phyloP scores from a whole-genome alignment of 1,140 invertebrate species.

The Cyclina sinensis region DNA sequence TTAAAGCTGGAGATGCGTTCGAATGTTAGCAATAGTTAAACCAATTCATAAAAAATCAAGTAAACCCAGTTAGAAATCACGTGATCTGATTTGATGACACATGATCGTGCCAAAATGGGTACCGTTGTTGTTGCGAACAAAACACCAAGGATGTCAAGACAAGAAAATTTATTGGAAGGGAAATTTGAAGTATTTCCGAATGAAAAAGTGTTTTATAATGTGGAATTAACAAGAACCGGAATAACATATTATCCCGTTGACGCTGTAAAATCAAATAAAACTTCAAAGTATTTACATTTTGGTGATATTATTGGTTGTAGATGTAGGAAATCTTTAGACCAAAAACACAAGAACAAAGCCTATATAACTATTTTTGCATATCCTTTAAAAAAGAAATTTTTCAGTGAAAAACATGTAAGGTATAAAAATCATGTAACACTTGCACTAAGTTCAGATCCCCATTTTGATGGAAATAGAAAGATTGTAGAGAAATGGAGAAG shows the following conservation, averaged over 20 bases:
- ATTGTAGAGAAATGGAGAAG: slow-evolving; percentile 60
- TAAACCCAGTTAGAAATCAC: slow-evolving; percentile 34
- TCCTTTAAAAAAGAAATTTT: slow-evolving; percentile 63
- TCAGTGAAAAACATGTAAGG: slow-evolving; percentile 53
- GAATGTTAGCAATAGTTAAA: too few relatives aligned
- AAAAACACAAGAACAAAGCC: slow-evolving; percentile 64
- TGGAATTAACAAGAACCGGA: slow-evolving; percentile 48
- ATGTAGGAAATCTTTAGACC: slow-evolving; percentile 58
- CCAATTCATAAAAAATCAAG: slow-evolving; percentile 24
- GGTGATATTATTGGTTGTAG: slow-evolving; percentile 66
- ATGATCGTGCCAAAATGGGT: slow-evolving; percentile 64
- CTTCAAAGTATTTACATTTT: slow-evolving; percentile 66
- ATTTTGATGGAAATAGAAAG: slow-evolving; percentile 63
- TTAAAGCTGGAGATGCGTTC: too few relatives aligned
- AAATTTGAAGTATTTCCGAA: slow-evolving; percentile 64
- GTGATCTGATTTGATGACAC: slow-evolving; percentile 54
- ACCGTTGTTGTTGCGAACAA: slow-evolving; percentile 55
- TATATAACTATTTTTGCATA: slow-evolving; percentile 63
- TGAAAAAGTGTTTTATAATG: slow-evolving; percentile 53
- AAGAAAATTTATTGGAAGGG: slow-evolving; percentile 59
- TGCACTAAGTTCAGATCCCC: slow-evolving; percentile 24
- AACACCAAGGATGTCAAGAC: slow-evolving; percentile 48
- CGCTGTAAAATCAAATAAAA: slow-evolving; percentile 52
- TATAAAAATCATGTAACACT: slow-evolving; percentile 50
- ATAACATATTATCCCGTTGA: slow-evolving; percentile 58